Evolutionary conservation across 2,888 invertebrate species (phyloP), one percentile per base, ranked within the genome.

Genomic region (Erebia aethiops): DNA sequence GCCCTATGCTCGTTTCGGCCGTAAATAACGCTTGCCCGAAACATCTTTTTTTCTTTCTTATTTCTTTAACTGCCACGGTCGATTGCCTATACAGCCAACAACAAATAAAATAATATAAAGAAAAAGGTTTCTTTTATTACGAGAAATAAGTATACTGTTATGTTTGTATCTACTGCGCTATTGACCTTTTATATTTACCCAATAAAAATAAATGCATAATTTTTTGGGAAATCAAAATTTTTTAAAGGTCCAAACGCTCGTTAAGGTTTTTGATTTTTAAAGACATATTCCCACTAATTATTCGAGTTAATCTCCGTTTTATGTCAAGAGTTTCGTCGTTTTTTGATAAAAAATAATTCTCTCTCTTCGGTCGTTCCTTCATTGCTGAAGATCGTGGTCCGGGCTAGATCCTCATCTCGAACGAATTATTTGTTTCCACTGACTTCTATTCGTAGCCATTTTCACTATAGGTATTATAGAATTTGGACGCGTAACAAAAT

Each of bases 1-100:
- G 41, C 58, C 65, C 49, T 52, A 56, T 64, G 69, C 60, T 46
- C 61, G 51, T 62, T 49, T 35, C 46, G 16, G 21, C 62, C 73
- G 66, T 74, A 70, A 70, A 73, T 69, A 76, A 71, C 62, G 52
- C 71, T 54, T 54, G 58, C 21, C 65, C 65, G 57, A 52, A 35
- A 67, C 43, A 66, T 43, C 49, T 62, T 57, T 52, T 67, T 52
- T 69, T 70, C 61, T 35, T 71, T 64, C 35, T 52, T 65, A 65
- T 62, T 49, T 21, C 61, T 64, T 51, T 65, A 73, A 60, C 66
- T 21, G 54, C 64, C 69, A 66, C 56, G 61, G 63, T 70, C 67
- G 63, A 72, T 69, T 67, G 63, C 21, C 51, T 54, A 43, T 21
- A 35, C 62, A 21, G 21, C 46, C 52, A 46, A 14, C 18, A 21